A percentile compares a stretch with the other conserved stretches of the same genome.
Evolutionary conservation across 2,888 invertebrate genomes (phyloP).

Genomic region (Chesias legatella): DNA sequence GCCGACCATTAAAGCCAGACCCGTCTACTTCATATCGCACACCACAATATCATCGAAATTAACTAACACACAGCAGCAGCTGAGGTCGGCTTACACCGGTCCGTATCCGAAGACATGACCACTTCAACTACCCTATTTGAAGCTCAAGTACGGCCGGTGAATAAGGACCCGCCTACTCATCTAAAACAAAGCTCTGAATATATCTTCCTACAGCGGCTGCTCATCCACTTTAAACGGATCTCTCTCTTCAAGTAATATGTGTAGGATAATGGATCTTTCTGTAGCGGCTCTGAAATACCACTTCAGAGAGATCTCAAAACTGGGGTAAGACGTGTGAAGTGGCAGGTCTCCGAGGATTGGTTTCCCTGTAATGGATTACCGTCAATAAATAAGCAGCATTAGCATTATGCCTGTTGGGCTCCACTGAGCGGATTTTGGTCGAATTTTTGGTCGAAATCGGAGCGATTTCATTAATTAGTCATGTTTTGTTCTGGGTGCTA

Average conservation of each 20-base stretch:
- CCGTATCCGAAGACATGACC: slow-evolving; percentile 57
- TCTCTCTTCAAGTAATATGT: slow-evolving; percentile 4
- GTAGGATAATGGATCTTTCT: slow-evolving; percentile 1
- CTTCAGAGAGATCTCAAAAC: slow-evolving; percentile 30
- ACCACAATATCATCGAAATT: slow-evolving; percentile 47
- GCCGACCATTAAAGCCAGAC: slow-evolving; percentile 42
- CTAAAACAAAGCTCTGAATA: slow-evolving; percentile 27
- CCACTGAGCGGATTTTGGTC: slow-evolving; percentile 62
- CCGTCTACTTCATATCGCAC: slow-evolving; percentile 40
- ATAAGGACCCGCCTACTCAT: slow-evolving; percentile 33
- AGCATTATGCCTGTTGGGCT: slow-evolving; percentile 50
- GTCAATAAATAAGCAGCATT: slow-evolving; percentile 70
- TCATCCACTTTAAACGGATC: slow-evolving; percentile 26
- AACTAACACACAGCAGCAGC: slow-evolving; percentile 37
- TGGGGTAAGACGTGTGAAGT: slow-evolving; percentile 8
- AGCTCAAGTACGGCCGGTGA: slow-evolving; percentile 45
- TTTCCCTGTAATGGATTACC: slow-evolving; percentile 57
- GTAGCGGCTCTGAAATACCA: slow-evolving; percentile 28
- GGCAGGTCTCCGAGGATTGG: slow-evolving; percentile 32
- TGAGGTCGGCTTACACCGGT: slow-evolving; percentile 48
- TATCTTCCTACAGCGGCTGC: slow-evolving; percentile 37
- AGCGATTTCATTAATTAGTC: slow-evolving; percentile 51
- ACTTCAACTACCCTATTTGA: slow-evolving; percentile 66
- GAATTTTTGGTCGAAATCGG: slow-evolving; percentile 49
- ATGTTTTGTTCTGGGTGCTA: slow-evolving; percentile 37